Evolutionary conservation across 2,113 vertebrate species (phyloP), one percentile per base, ranked within the genome.

Genomic region (Leptosomus discolor): DNA sequence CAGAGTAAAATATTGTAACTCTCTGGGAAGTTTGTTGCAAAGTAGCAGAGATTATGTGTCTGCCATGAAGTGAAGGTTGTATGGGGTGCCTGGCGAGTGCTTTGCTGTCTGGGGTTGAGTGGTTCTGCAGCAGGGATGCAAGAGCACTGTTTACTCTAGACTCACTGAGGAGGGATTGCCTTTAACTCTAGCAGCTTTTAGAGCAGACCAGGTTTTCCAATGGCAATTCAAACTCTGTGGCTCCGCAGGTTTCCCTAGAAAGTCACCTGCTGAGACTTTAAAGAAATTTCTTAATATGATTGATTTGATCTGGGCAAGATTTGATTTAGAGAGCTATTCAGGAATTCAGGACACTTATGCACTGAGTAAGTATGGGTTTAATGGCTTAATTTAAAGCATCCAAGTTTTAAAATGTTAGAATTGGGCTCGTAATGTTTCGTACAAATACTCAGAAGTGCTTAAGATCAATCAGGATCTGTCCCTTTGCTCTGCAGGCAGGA

Each of bases 331-430:
- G 60, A 95, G 53, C 83, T 96, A 5, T 82, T 97, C 92, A 94
- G 86, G 76, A 96, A 95, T 92, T 97, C 91, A 96, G 73, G 69
- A 88, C 90, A 95, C 50, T 96, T 96, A 96, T 70, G 81, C 90
- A 67, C 63, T 69, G 79, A 95, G 39, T 71, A 91, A 92, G 95
- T 96, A 91, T 37, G 45, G 86, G 73, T 94, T 96, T 97, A 96
- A 93, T 87, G 50, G 79, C 60, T 94, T 87, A 70, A 91, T 95
- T 95, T 93, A 92, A 96, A 91, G 83, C 80, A 94, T 64, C 80
- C 53, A 50, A n/a, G 80, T 94, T 94, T 87, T 92, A 92, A 94
- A 87, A 48, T 0, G 0, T 89, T 87, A 56, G 48, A 48, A 64
- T 78, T 41, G n/a, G 64, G 29, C n/a, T 58, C 57, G 79, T 91